Evolutionary conservation across 1,140 invertebrate genomes (phyloP), one percentile per base, ranked within the genome.

Genomic region (Asobara japonica): DNA sequence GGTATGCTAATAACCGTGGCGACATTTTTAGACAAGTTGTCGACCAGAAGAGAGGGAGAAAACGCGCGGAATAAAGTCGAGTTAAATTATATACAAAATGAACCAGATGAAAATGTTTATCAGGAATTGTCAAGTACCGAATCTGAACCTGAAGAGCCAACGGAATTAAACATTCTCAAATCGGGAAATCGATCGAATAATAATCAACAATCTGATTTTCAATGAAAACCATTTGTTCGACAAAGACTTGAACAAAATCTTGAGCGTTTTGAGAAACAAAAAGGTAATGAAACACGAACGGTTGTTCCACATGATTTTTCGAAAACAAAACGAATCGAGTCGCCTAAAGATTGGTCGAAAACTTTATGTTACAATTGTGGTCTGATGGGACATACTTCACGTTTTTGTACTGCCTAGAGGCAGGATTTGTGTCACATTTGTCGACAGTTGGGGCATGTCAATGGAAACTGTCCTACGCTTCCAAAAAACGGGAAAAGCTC

Each of bases 401-500:
- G 66, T 33, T 69, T n/a, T 51, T 69, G 72, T 60, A 31, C 30
- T 16, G 41, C 31, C 16, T 31, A 73, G n/a, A 31, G 45, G n/a
- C 33, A 73, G 30, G 11, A 22, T 13, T 60, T 64, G 20, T 73
- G 66, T 41, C 6, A 22, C 25, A 29, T 65, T 22, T 73, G 72
- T 64, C 48, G 48, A 11, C 4, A 16, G 13, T 31, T 56, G 6
- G 67, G 72, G 0, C 72, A 74, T 25, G 13, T n/a, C 10, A 74
- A 65, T 65, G 60, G 41, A 69, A 25, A 74, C 45, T 74, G 72
- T 22, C 18, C 67, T 18, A 45, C n/a, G 0, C 18, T 2, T 60
- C 41, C n/a, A 48, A 48, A 62, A 74, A 74, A 74, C 72, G 65
- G 11, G 4, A 41, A 66, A 65, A 31, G 20, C 71, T 45, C 38